These are phyloP conservation scores for Betta splendens DNA, from an alignment of 2,797 vertebrate species.

Conservation along the genomic window DNA sequence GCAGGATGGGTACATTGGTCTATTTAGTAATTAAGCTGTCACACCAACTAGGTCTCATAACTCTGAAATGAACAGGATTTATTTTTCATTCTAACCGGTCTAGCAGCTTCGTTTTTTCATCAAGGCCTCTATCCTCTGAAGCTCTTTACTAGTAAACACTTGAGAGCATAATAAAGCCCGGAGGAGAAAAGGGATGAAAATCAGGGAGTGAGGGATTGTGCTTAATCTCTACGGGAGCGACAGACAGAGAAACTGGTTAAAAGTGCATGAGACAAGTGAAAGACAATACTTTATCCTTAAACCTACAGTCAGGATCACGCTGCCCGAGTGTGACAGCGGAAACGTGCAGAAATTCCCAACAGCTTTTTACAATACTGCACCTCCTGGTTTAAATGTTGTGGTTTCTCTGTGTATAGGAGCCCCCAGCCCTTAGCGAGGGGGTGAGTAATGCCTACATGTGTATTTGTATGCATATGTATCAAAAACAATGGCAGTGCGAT, in stretches of 20 bases:
- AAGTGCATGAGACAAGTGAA: conserved; percentile 19
- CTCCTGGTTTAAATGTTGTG: too few species aligned
- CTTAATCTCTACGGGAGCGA: conserved; percentile 31
- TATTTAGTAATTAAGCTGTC: conserved; percentile 15
- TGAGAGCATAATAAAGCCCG: conserved; percentile 25
- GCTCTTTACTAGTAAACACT: conserved; percentile 43
- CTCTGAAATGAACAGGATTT: conserved; percentile 31
- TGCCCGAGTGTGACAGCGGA: neutral
- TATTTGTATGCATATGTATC: neutral
- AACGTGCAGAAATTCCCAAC: conserved; percentile 2
- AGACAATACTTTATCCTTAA: conserved; percentile 15
- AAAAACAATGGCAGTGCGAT: conserved; percentile 6
- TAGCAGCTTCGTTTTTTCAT: conserved; percentile 9
- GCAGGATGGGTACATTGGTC: neutral
- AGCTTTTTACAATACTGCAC: too few species aligned
- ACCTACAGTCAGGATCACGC: neutral
- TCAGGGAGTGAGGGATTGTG: conserved; percentile 9
- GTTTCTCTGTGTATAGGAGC: too few species aligned
- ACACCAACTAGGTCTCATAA: conserved; percentile 3
- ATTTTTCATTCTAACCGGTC: conserved; percentile 23
- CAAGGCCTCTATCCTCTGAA: conserved; percentile 28
- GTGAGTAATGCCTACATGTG: neutral
- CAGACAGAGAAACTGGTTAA: conserved; percentile 15
- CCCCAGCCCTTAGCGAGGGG: neutral
- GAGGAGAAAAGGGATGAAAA: conserved; percentile 31